phyloP scores from a whole-genome alignment of 1,140 invertebrate genomes.

The Drosophila ananassae region DNA sequence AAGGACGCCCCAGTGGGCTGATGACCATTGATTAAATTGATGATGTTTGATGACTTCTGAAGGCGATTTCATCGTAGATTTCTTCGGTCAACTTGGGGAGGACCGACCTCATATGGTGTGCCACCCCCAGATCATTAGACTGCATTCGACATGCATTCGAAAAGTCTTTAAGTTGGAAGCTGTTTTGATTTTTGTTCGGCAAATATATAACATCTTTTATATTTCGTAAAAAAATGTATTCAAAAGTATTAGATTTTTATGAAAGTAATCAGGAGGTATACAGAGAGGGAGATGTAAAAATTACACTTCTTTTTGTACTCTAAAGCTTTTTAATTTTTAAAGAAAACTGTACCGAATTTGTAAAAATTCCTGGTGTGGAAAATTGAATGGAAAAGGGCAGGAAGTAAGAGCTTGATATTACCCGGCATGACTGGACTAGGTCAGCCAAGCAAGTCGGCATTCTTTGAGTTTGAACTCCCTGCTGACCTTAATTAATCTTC shows the following conservation, averaged over 20 bases:
- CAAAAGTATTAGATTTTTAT: too few relatives aligned
- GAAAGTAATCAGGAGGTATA: too few relatives aligned
- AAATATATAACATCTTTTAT: too few relatives aligned
- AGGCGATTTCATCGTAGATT: slow-evolving; percentile 78
- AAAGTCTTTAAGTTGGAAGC: slow-evolving; percentile 51
- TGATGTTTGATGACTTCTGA: slow-evolving; percentile 83
- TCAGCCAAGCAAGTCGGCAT: slow-evolving; percentile 54
- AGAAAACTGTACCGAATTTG: not conserved
- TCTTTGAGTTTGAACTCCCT: slow-evolving; percentile 52
- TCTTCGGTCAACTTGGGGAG: slow-evolving; percentile 30
- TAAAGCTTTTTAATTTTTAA: not conserved
- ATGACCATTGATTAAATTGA: slow-evolving; percentile 81
- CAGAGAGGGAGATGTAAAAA: too few relatives aligned
- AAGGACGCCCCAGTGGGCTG: slow-evolving; percentile 46
- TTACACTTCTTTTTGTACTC: too few relatives aligned
- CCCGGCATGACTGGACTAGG: slow-evolving; percentile 49
- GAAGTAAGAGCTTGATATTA: slow-evolving; percentile 17
- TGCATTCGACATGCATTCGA: slow-evolving; percentile 77
- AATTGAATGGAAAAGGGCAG: not conserved
- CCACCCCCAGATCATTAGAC: slow-evolving; percentile 77
- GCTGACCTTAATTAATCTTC: slow-evolving; percentile 78
- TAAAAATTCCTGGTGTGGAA: not conserved
- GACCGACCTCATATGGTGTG: slow-evolving; percentile 72
- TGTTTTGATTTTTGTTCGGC: not conserved
- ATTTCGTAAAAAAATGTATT: too few relatives aligned